Base-by-base conservation (phyloP, 2,888 invertebrate genomes). In the Ceraclea dissimilis region DNA sequence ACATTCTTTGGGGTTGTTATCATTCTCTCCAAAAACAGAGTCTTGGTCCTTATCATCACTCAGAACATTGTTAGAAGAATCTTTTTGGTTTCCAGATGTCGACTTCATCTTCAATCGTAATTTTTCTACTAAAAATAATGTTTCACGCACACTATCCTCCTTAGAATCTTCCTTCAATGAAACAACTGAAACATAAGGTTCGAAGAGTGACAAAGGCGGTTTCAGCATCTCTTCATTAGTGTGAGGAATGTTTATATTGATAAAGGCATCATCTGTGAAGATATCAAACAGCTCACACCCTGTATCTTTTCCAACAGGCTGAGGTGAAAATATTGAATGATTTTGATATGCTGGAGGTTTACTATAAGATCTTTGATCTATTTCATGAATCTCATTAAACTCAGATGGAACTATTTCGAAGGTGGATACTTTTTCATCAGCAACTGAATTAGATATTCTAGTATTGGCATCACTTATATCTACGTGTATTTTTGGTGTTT, bases 121-220 rank as follows among this genome's bases (percentile, higher is more conserved):
- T 66, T 93, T 90, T 67, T 92, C 90, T 2, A 93, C 88, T 22
- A 93, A 76, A 72, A 90, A 86, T 59, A 89, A 74, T 0, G 93
- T 93, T 68, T 90, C 92, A 60, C 88, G 79, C 0, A 88, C 88
- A 64, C 88, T 80, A 65, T 88, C 88, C 69, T 92, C 92, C 67
- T 88, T 88, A 2, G 86, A 83, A 67, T 89, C 88, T 67, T 88
- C 88, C 66, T 86, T 85, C 66, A 86, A 84, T 61, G 86, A 73
- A 66, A 83, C 78, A 62, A 84, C 83, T 47, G 81, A 81, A 56
- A 80, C 82, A 26, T 26, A 26, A n/a, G 39, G 39, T 56, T 80
- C 82, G 57, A 84, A 82, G 5, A 81, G 79, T 67, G 86, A 87
- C 1, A 77, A 71, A 0, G 84, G 81, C 0, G 74, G 70, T 1